These are phyloP conservation scores for Drosophila lowei DNA, from an alignment of 1,140 invertebrate species.

Conservation along the genomic window DNA sequence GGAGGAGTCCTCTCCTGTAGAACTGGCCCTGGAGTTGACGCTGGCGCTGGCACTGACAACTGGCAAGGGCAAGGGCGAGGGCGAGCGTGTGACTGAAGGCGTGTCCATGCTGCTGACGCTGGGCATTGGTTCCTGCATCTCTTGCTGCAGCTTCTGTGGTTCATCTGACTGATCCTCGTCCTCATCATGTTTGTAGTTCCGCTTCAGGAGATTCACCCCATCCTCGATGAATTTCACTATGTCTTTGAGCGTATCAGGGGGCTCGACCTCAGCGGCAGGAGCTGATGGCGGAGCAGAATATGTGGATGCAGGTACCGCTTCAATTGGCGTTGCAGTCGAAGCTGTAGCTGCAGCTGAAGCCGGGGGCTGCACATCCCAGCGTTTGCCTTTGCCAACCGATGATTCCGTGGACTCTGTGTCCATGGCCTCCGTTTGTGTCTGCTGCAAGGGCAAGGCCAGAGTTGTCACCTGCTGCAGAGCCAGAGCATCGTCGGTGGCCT, in stretches of 20 bases:
- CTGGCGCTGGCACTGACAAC: too few species aligned
- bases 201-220: constrained; percentile 73
- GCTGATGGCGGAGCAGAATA: constrained; percentile 30
- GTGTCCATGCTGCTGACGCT: constrained; percentile 51
- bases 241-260: constrained; percentile 64
- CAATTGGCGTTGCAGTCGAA: constrained; percentile 30
- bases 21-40: constrained; percentile 18
- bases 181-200: constrained; percentile 63
- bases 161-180: constrained; percentile 6
- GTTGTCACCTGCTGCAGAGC: too few species aligned
- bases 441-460: too few species aligned
- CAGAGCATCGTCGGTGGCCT: too few species aligned
- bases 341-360: constrained; percentile 28
- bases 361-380: constrained; percentile 11
- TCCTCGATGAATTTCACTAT: constrained; percentile 80
- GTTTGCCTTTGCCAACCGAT: not conserved
- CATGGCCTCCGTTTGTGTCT: too few species aligned
- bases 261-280: constrained; percentile 37
- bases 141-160: not conserved
- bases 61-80: too few species aligned
- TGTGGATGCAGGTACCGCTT: constrained; percentile 18
- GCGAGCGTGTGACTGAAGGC: constrained; percentile 7
- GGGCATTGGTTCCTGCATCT: constrained; percentile 44
- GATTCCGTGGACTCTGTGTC: too few species aligned
- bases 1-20: constrained; percentile 17